These are phyloP conservation scores for Rhopalosiphum nymphaeae DNA, from an alignment of 2,888 invertebrate species.

Conservation along the genomic window DNA sequence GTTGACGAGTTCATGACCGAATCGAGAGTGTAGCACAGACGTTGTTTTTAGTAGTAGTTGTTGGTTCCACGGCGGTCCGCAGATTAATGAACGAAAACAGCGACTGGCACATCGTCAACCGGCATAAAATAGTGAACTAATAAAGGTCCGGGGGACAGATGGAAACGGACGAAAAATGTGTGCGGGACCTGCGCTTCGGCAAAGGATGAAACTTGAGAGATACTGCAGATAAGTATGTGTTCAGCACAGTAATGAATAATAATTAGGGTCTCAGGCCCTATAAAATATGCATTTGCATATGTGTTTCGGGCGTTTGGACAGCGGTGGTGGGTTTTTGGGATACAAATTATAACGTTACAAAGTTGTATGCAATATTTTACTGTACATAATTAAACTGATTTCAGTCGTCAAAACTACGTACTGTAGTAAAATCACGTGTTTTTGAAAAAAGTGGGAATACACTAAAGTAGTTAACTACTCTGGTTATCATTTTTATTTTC, in stretches of 20 bases:
- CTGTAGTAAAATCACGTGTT: background rate
- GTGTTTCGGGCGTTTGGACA: constrained; percentile 39
- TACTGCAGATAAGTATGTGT: constrained; percentile 31
- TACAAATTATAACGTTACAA: constrained; percentile 20
- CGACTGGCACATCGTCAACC: background rate
- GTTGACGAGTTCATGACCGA: constrained; percentile 9
- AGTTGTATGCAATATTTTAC: constrained; percentile 27
- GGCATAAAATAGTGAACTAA: background rate
- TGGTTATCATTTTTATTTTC: too few relatives aligned
- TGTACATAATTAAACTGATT: constrained; percentile 25
- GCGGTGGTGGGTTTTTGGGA: background rate
- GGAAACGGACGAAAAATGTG: background rate
- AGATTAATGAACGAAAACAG: constrained; percentile 9
- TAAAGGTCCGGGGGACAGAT: background rate
- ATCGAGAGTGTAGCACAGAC: background rate
- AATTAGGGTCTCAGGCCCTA: background rate
- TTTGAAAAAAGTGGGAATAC: background rate
- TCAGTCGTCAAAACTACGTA: background rate
- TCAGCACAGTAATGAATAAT: constrained; percentile 52
- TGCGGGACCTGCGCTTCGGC: background rate
- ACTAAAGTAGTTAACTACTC: background rate
- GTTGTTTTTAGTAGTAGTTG: background rate
- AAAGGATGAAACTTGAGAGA: constrained; percentile 1
- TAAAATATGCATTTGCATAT: constrained; percentile 43
- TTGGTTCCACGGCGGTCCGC: background rate